Base-by-base conservation (phyloP, 1,140 invertebrate species). In the Globodera rostochiensis region DNA sequence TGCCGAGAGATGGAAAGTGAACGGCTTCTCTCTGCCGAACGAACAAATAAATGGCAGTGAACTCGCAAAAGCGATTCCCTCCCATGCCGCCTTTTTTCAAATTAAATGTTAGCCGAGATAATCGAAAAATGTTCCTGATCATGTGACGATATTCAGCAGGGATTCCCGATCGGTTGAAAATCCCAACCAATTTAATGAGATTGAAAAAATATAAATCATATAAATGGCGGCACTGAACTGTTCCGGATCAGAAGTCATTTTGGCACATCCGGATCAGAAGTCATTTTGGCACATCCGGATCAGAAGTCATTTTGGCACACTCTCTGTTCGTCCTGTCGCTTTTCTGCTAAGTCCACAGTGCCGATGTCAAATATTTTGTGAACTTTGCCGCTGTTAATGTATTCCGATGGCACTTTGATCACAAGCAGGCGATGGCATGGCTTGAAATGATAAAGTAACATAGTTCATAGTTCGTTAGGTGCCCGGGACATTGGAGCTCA, bases 291-390 rank as follows among this genome's bases (percentile, higher is more conserved):
- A 71, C 8, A 21, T 69, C 8, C 7, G 1, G 69, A 19, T 71
- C 69, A 71, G 36, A 71, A 71, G 36, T 71, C n/a, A 21, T 71
- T 47, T 71, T 71, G 69, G 69, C 69, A 71, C 8, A 21, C 36
- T 11, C 69, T 36, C 36, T 71, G 69, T 21, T 71, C 69, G 69
- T 46, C 69, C 69, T 71, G 2, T 71, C 36, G 8, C 19, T 47
- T 36, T 36, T 78, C 64, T 6, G 73, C 71, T 13, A 82, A 45
- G 46, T 82, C 79, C 21, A 82, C 46, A 25, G 57, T 46, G 50
- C 81, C 81, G 49, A 82, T 73, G 71, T 83, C 82, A 49, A 69
- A 83, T 25, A 64, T 53, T 57, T 84, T 77, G 66, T 84, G 45
- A 11, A 49, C 82, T 47, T 60, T 84, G 15, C 82, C 82, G 69